Percentiles rank a stretch among this genome's conserved stretches.
These are phyloP conservation scores for Echiichthys vipera DNA, from an alignment of 2,797 vertebrate genomes.

Conservation along the genomic window DNA sequence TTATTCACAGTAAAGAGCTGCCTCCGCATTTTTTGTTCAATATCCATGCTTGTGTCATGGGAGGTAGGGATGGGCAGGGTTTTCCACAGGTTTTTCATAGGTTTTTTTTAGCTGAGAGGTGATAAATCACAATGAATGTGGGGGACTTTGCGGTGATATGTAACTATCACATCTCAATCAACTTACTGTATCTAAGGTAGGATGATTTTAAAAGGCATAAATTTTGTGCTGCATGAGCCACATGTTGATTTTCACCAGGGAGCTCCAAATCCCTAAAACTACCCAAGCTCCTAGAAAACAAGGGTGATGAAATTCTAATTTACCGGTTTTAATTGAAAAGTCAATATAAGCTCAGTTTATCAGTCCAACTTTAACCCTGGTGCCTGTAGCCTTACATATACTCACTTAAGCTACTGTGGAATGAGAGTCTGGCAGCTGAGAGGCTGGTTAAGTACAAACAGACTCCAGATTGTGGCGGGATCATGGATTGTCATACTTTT, in stretches of 20 bases:
- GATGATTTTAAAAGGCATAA: constrained; percentile 33
- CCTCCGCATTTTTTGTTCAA: not conserved
- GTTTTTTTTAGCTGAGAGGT: not conserved
- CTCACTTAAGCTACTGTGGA: not conserved
- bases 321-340: not conserved
- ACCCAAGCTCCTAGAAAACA: not conserved
- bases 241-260: constrained; percentile 25
- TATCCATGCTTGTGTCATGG: not conserved
- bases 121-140: constrained; percentile 19
- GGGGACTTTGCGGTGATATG: not conserved
- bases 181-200: constrained; percentile 32
- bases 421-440: constrained; percentile 30
- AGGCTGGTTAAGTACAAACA: constrained; percentile 48
- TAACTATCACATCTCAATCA: constrained; percentile 28
- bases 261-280: constrained; percentile 22
- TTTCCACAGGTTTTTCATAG: constrained; percentile 34
- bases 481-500: constrained; percentile 14
- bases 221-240: constrained; percentile 48
- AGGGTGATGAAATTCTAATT: not conserved
- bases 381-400: not conserved
- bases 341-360: not conserved
- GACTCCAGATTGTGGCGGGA: constrained; percentile 27
- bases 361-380: constrained; percentile 1
- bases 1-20: not conserved
- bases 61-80: not conserved